These are phyloP conservation scores for Ranitomeya imitator DNA, from an alignment of 2,113 vertebrate genomes.

Conservation along the genomic window DNA sequence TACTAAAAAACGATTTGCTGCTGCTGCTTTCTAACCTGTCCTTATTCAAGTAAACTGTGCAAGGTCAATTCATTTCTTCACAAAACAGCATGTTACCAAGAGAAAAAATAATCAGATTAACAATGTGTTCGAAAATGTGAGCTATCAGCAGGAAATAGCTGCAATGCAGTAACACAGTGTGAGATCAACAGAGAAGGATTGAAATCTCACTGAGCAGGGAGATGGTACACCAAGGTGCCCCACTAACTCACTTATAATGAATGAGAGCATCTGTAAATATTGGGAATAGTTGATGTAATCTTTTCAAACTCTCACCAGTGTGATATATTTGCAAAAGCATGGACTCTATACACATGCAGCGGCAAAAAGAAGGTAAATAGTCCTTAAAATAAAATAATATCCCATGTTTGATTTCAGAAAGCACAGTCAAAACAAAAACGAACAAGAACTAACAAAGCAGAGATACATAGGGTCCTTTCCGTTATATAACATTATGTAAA, in stretches of 20 bases:
- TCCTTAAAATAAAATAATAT: neutral
- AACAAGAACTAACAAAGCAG: neutral
- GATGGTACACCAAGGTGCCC: neutral
- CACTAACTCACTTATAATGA: neutral
- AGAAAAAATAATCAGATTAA: constrained; percentile 52
- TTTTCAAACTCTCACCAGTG: neutral
- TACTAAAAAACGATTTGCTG: constrained; percentile 15
- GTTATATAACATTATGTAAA: neutral
- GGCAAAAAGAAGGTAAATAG: neutral
- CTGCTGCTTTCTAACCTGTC: constrained; percentile 43
- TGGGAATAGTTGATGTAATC: neutral
- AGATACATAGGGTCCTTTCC: neutral
- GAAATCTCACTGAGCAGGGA: constrained; percentile 30
- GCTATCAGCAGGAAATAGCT: constrained; percentile 40
- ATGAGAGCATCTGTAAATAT: neutral
- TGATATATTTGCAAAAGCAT: neutral
- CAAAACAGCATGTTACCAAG: constrained; percentile 39
- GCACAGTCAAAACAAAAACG: neutral
- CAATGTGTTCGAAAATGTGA: constrained; percentile 38
- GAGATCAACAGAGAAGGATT: constrained; percentile 25
- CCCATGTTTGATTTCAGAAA: neutral
- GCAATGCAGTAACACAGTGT: constrained; percentile 20
- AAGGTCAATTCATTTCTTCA: constrained; percentile 52
- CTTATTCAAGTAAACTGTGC: constrained; percentile 37
- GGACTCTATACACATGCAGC: neutral